phyloP scores from a whole-genome alignment of 2,888 invertebrate species.

The Epinotia ramella region DNA sequence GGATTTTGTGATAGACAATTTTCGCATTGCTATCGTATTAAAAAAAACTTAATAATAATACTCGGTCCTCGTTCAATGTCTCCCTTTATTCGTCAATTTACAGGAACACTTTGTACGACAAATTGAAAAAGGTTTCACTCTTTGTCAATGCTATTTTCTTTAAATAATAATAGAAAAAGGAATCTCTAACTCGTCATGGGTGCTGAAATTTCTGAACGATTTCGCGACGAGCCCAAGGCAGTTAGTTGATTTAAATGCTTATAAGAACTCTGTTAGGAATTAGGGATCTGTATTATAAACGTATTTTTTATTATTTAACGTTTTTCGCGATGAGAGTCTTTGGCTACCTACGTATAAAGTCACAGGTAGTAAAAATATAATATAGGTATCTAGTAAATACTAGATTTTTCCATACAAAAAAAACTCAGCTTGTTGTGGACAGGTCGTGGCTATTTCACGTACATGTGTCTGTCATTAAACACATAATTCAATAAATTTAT shows the following conservation, averaged over 20 bases:
- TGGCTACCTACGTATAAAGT: background rate
- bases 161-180: slow-evolving; percentile 41
- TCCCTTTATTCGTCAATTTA: slow-evolving; percentile 16
- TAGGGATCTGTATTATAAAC: slow-evolving; percentile 45
- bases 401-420: too few species aligned
- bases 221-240: slow-evolving; percentile 50
- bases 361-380: background rate
- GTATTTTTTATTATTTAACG: slow-evolving; percentile 46
- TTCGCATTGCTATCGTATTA: background rate
- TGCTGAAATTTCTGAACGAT: slow-evolving; percentile 51
- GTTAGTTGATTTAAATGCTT: slow-evolving; percentile 52
- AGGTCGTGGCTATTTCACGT: too few species aligned
- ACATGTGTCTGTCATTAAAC: too few species aligned
- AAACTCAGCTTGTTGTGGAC: too few species aligned
- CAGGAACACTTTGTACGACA: slow-evolving; percentile 52
- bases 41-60: too few species aligned
- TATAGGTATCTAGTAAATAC: too few species aligned
- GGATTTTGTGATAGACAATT: background rate
- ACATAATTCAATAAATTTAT: too few species aligned
- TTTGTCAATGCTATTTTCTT: slow-evolving; percentile 45
- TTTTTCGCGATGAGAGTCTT: slow-evolving; percentile 19
- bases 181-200: slow-evolving; percentile 40
- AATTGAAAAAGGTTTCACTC: slow-evolving; percentile 49
- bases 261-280: slow-evolving; percentile 52
- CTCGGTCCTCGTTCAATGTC: background rate